These are phyloP conservation scores for Brachyptera putata DNA, from an alignment of 2,888 invertebrate genomes.

Conservation along the genomic window DNA sequence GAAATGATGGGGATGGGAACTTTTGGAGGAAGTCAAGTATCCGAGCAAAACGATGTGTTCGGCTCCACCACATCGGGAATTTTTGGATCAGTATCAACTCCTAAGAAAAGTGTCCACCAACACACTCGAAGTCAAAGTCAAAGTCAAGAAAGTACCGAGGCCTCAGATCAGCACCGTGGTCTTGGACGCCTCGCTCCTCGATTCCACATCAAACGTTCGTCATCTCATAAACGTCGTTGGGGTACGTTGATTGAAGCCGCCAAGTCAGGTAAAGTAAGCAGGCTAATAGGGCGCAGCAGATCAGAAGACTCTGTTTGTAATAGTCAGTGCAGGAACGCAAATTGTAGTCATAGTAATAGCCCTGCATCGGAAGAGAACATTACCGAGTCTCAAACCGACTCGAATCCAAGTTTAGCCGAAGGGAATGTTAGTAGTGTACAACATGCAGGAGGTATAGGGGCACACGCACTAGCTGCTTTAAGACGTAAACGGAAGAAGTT, in stretches of 20 bases:
- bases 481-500: conserved; percentile 80
- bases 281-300: conserved; percentile 69
- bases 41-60: conserved; percentile 53
- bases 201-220: conserved; percentile 50
- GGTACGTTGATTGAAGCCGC: conserved; percentile 80
- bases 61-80: conserved; percentile 68
- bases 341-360: conserved; percentile 50
- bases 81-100: conserved; percentile 51
- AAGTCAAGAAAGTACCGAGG: conserved; percentile 25
- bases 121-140: conserved; percentile 40
- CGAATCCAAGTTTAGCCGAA: conserved; percentile 58
- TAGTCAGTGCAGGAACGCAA: conserved; percentile 49
- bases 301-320: conserved; percentile 81
- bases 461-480: conserved; percentile 63
- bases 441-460: conserved; percentile 33
- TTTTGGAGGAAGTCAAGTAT: conserved; percentile 42
- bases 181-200: conserved; percentile 38
- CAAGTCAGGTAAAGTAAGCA: conserved; percentile 72
- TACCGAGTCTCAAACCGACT: conserved; percentile 66
- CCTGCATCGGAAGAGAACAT: conserved; percentile 65
- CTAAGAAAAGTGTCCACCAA: conserved; percentile 48
- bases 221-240: conserved; percentile 46
- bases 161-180: conserved; percentile 31
- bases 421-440: conserved; percentile 32
- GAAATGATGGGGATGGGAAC: conserved; percentile 42